Evolutionary conservation across 2,888 invertebrate species (phyloP), one percentile per base, ranked within the genome.

Genomic region (Tuta absoluta): DNA sequence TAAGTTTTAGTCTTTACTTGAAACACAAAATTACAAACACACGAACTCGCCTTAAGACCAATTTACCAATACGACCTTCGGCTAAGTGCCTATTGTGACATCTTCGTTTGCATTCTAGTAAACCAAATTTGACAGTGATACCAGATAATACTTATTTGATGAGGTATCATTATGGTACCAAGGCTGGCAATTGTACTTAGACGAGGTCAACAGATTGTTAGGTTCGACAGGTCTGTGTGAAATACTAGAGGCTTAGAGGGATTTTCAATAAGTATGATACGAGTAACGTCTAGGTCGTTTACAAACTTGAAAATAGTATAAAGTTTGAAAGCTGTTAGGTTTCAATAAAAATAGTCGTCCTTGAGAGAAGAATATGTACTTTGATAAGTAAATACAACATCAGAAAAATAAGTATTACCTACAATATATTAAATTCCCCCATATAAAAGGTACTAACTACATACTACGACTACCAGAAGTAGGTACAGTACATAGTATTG

Each of bases 111-210:
- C 58, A 58, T 58, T 58, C 58, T 19, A 38, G 38, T 58, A 58
- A 37, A 65, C 62, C 14, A 60, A 45, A 62, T 58, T 59, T 65
- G 65, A 68, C 68, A 70, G 77, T 75, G 72, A 75, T 79, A 80
- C 23, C 37, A 63, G 74, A 79, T 84, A 87, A 87, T 82, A 80
- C 74, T 77, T 78, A 78, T 84, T 80, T 84, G 86, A 87, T 86
- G 85, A 82, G 77, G 75, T 73, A 80, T 81, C 81, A 86, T 85
- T 83, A 85, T 66, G 56, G 37, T 41, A 66, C 73, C 76, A 77
- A 79, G 73, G 69, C 63, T 68, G 65, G 60, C 60, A 24, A 60
- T 45, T 60, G 61, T 56, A 17, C 49, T 28, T 12, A 56, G 4
- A 19, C 61, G 61, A 61, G 61, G 61, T 61, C 49, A 49, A 10